Evolutionary conservation across 2,113 vertebrate species (phyloP), one percentile per base, ranked within the genome.

Genomic region (Chloropsis cyanopogon): DNA sequence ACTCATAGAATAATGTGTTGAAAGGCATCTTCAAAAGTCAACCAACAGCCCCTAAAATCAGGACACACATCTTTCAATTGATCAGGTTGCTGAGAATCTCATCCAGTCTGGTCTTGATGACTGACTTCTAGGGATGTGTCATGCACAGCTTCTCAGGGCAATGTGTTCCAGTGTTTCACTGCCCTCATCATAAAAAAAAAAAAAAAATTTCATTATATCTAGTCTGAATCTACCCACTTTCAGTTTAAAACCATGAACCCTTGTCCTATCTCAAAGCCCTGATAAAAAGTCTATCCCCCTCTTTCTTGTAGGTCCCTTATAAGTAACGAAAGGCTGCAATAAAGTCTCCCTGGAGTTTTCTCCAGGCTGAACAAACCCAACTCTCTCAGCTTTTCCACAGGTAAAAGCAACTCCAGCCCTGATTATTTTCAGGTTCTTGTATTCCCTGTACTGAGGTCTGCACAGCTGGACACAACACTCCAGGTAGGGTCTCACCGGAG

Each of bases 111-210:
- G 4, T 26, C 33, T 54, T 56, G 41, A 50, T 39, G 5, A 10
- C 21, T n/a, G 6, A 9, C 35, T 49, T 76, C 39, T 44, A 70
- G 35, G 8, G 28, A 75, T 35, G 7, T 14, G 28, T 13, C 7
- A 46, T 19, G 22, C 18, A 50, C 57, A 49, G 10, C 3, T 65
- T 81, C 33, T 25, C 47, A 12, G 13, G 31, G 39, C 25, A 79
- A 47, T 5, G 2, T 9, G 9, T 18, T 24, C 17, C 39, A 64
- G 7, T 28, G 21, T 22, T 78, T 35, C 28, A 54, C 21, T 13
- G 54, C 14, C 6, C 12, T 50, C 13, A 69, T 2, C 0, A 0
- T 59, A 18, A 56, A 65, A 76, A 50, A 10, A 17, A 35, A 5
- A 31, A 4, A 12, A 37, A 47, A 6, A 33, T 11, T 66, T 77